phyloP scores from a whole-genome alignment of 1,140 invertebrate species.

The Temnothorax nylanderi region DNA sequence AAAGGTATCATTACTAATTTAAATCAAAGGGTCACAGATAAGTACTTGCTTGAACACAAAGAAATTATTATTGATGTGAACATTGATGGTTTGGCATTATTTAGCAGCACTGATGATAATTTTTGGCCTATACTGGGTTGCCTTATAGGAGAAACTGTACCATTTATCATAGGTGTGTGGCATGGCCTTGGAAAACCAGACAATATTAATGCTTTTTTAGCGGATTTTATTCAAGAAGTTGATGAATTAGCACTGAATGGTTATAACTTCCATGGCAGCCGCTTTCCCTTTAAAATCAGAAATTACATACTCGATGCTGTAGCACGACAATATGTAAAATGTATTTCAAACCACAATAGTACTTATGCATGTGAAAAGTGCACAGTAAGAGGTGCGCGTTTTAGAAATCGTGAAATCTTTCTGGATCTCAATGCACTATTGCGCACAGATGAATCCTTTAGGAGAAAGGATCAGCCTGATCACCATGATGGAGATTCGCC shows the following conservation, averaged over 20 bases:
- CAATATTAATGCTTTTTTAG: not conserved
- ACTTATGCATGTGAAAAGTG: too few relatives aligned
- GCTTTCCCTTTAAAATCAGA: not conserved
- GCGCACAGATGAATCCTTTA: too few relatives aligned
- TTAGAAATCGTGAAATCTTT: too few relatives aligned
- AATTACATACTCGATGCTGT: slow-evolving; percentile 8
- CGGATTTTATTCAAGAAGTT: not conserved
- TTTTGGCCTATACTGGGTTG: not conserved
- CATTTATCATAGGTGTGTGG: too few relatives aligned
- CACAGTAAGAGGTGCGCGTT: too few relatives aligned
- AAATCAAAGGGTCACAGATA: not conserved
- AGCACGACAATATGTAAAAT: too few relatives aligned
- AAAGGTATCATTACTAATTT: not conserved
- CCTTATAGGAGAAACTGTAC: too few relatives aligned
- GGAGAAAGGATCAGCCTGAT: not conserved
- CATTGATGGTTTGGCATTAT: slow-evolving; percentile 11
- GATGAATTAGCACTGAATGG: not conserved
- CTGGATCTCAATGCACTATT: too few relatives aligned
- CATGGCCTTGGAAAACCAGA: too few relatives aligned
- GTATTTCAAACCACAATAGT: too few relatives aligned
- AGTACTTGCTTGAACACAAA: not conserved
- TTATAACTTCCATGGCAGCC: too few relatives aligned
- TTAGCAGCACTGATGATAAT: slow-evolving; percentile 6
- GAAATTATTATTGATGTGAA: not conserved
- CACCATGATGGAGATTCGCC: not conserved